A percentile compares a stretch with the other conserved stretches of the same genome.
phyloP scores from a whole-genome alignment of 2,888 invertebrate species.

The Laothoe populi region DNA sequence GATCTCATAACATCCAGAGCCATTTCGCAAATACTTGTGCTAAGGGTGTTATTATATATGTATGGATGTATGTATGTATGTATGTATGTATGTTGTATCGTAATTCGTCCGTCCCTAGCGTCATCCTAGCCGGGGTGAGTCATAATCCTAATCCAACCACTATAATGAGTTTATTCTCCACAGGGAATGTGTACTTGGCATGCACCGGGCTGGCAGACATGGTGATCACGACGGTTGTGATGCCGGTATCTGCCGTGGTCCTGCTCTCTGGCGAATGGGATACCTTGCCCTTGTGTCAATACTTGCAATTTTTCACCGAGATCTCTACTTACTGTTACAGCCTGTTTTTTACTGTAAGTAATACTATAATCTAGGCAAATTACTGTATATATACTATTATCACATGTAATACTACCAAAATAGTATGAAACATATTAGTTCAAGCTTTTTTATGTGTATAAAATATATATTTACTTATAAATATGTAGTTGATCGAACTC shows the following conservation, averaged over 20 bases:
- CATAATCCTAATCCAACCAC: not conserved
- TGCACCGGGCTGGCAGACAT: conserved; percentile 90
- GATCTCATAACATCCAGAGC: too few species aligned
- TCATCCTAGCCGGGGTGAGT: not conserved
- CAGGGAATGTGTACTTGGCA: conserved; percentile 90
- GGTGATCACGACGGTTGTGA: conserved; percentile 87
- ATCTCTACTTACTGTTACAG: conserved; percentile 85
- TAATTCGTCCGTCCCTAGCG: too few species aligned
- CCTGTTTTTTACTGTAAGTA: conserved; percentile 77
- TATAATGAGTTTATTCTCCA: not conserved
- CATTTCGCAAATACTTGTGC: too few species aligned
- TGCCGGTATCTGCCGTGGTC: conserved; percentile 88
- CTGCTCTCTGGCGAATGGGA: conserved; percentile 87
- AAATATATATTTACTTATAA: too few species aligned
- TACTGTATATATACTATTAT: conserved; percentile 3
- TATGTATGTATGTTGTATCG: too few species aligned
- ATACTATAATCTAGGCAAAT: not conserved
- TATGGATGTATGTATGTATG: too few species aligned
- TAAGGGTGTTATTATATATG: too few species aligned
- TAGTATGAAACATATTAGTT: too few species aligned
- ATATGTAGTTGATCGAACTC: too few species aligned
- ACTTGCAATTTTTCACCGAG: conserved; percentile 87
- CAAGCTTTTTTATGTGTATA: too few species aligned
- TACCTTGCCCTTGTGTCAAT: conserved; percentile 84
- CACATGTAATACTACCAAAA: too few species aligned